phyloP scores from a whole-genome alignment of 2,888 invertebrate genomes.

The Gonocerus acuteangulatus region DNA sequence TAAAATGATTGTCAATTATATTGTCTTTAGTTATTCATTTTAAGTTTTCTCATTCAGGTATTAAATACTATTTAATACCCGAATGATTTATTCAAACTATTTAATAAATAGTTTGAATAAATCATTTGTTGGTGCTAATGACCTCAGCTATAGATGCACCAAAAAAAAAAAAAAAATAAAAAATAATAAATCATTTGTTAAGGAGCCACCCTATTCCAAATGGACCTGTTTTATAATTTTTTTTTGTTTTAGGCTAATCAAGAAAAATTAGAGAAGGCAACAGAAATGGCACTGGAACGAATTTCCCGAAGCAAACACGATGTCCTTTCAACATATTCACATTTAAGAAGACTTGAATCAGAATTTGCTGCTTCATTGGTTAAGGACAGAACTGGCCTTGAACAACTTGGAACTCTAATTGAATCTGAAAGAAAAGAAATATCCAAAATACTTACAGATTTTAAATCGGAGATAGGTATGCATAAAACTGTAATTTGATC shows the following conservation, averaged over 20 bases:
- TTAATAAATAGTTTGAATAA: too few species aligned
- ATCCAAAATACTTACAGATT: not conserved
- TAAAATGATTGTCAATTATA: too few species aligned
- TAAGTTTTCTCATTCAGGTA: too few species aligned
- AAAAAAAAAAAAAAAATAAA: too few species aligned
- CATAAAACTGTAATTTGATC: not conserved
- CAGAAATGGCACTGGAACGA: conserved; percentile 6
- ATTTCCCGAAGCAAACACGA: conserved; percentile 15
- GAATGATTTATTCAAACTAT: too few species aligned
- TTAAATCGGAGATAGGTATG: not conserved
- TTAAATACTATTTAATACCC: too few species aligned
- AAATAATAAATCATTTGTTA: too few species aligned
- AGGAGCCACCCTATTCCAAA: too few species aligned
- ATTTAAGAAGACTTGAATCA: conserved; percentile 11
- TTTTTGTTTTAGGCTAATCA: conserved; percentile 9
- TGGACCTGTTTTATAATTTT: too few species aligned
- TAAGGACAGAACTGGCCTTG: conserved; percentile 5
- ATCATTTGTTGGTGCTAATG: too few species aligned
- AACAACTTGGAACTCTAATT: not conserved
- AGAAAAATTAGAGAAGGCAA: conserved; percentile 6
- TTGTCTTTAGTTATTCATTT: too few species aligned
- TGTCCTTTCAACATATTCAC: conserved; percentile 3
- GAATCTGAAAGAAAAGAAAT: not conserved
- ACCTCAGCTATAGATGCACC: too few species aligned
- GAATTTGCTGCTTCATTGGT: not conserved